Evolutionary conservation across 2,113 vertebrate genomes (phyloP), one percentile per base, ranked within the genome.

Genomic region (Strix uralensis): DNA sequence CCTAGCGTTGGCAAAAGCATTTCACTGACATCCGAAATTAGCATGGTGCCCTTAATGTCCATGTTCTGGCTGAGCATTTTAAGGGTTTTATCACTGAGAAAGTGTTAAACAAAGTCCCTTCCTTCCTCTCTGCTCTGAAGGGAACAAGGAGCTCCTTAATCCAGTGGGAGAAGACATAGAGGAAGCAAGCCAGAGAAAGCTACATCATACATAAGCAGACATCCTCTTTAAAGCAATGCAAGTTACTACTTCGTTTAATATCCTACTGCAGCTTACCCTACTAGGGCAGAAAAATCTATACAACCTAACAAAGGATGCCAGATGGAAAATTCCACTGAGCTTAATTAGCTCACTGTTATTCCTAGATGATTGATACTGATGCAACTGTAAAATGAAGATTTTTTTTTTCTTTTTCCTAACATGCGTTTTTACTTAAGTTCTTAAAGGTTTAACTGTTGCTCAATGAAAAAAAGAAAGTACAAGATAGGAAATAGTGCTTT

Each of bases 311-410:
- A 94, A 95, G 58, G 51, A 95, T 93, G 95, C 81, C 96, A 97
- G 96, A 96, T 96, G 96, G 96, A 97, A 97, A 97, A 96, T 96
- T 97, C 96, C 94, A 93, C 92, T 42, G 91, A 96, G 96, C 63
- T 93, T 92, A 94, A 97, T 97, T 97, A 96, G 92, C 69, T 94
- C 40, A 77, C 86, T 79, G 80, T 86, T 91, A 92, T 94, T 94
- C 90, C 92, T 86, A 90, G 88, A 88, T 81, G 81, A 88, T 81
- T 86, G 92, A 94, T 91, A 93, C 79, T 59, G 63, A 92, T 84
- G 63, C 63, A 95, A 90, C 85, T 78, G 32, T 79, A 92, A 78
- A 26, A 83, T 40, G 34, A 59, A 81, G 54, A 32, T 40, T 30
- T 85, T 73, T 46, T 52, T 81, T 57, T 65, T 12, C 9, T 82